These are phyloP conservation scores for Scarus forsteni DNA, from an alignment of 2,797 vertebrate genomes.

Conservation along the genomic window DNA sequence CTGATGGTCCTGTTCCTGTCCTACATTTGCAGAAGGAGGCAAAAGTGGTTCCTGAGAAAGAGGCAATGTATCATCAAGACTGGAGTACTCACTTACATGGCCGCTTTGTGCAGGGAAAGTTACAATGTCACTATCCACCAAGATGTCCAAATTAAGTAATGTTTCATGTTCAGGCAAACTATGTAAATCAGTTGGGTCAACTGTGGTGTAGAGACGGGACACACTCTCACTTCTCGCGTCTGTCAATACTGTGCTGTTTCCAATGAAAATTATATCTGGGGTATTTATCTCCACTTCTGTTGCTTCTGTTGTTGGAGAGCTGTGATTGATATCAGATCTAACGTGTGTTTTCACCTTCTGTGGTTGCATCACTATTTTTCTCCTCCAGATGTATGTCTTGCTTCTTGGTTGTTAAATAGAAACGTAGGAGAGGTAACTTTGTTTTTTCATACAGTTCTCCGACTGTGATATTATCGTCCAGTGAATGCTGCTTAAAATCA, in stretches of 20 bases:
- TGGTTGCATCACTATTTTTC: background rate
- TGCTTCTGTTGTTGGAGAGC: background rate
- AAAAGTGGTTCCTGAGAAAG: too few relatives aligned
- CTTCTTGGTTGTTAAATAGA: conserved; percentile 7
- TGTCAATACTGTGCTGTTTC: conserved; percentile 6
- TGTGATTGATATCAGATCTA: background rate
- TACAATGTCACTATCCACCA: too few relatives aligned
- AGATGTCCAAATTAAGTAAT: too few relatives aligned
- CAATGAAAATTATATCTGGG: background rate
- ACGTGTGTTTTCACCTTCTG: conserved; percentile 3
- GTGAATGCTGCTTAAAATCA: too few relatives aligned
- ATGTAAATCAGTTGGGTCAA: background rate
- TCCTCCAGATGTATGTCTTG: conserved; percentile 4
- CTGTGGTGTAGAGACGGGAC: conserved; percentile 5
- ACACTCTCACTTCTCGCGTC: conserved; percentile 5
- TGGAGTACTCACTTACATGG: too few relatives aligned
- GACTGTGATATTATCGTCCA: too few relatives aligned
- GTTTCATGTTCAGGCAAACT: conserved; percentile 1
- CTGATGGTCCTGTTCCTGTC: too few relatives aligned
- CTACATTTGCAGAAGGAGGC: too few relatives aligned
- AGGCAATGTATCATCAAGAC: too few relatives aligned
- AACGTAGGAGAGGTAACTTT: too few relatives aligned
- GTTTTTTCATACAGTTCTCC: too few relatives aligned
- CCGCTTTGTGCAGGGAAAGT: too few relatives aligned
- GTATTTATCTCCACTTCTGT: conserved; percentile 3